Base-by-base conservation (phyloP, 2,797 vertebrate genomes). In the Mormyrus hasselquistii region DNA sequence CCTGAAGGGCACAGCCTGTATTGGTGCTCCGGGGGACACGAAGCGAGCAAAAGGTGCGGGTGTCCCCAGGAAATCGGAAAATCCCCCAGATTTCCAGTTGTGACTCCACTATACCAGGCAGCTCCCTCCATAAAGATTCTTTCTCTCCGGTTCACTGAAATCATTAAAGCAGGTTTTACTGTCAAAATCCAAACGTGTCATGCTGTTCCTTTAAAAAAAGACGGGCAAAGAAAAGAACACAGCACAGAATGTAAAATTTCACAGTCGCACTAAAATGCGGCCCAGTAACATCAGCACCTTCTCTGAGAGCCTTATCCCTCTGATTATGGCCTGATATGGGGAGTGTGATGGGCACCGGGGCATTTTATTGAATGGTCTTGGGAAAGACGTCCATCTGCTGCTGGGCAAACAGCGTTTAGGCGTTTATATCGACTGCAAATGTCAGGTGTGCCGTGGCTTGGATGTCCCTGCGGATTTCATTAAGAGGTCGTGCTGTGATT, bases 91-190 rank as follows among this genome's bases (percentile, higher is more conserved):
- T n/a, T 38, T 79, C 73, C 73, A 79, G 73, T 16, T 79, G 73
- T 44, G 73, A 79, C 9, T 79, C 73, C 44, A 38, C 38, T 14
- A 8, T 44, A 44, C 38, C 73, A 44, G 34, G 73, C 38, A 76
- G 16, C 34, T 41, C n/a, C n/a, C 22, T 65, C 59, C 22, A 65
- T 65, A 22, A 22, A 65, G 59, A 25, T 65, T 65, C 22, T 25
- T 57, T 79, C 73, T 44, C 73, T 79, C 34, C 6, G 5, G 73
- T 41, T 79, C 73, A 38, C 73, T 44, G 73, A 79, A 79, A 38
- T 38, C 73, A 79, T 79, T 79, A 79, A 79, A 79, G 73, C 38
- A 44, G 73, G 38, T 79, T 79, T 79, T 79, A 79, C 73, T 79
- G 38, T 79, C 38, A 79, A 79, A 79, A 79, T 79, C 73, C 73